Evolutionary conservation across 1,140 invertebrate species (phyloP), one percentile per base, ranked within the genome.

Genomic region (Diachasma alloeum): DNA sequence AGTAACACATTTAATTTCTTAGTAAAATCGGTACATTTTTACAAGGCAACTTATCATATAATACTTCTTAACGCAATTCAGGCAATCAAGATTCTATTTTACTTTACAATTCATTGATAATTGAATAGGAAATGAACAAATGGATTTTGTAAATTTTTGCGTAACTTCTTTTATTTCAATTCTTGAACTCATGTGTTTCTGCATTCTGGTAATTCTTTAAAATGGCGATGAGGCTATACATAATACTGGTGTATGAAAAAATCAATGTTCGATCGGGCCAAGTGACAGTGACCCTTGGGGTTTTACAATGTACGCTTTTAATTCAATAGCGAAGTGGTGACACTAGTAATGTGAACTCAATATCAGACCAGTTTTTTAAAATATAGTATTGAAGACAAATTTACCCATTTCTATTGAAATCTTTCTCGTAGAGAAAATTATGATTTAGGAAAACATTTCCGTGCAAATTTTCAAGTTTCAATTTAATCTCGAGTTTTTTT

Each of bases 11-110:
- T 84, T 84, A 84, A 84, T 84, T 84, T 84, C 83, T 83, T 82
- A 82, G 82, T 84, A 83, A 85, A 85, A 82, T 84, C 82, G 83
- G 80, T 85, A 85, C 83, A 85, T 85, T 84, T 85, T 84, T 85
- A 85, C 83, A 84, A 84, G 83, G 83, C 82, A 85, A 85, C 83
- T 85, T 85, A 85, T 83, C 67, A 80, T 85, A 84, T 79, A 83
- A 82, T 83, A 83, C 80, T 83, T 83, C 79, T 83, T 82, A 81
- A 84, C 81, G 69, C 83, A 83, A 83, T 84, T 53, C 75, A 79
- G 76, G 77, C 68, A 76, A 81, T 69, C 72, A 81, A 77, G 72
- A 63, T 81, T 66, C 37, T 81, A 78, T 31, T 70, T 72, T 24
- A 26, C 44, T 75, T 78, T 46, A 71, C 56, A 80, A 73, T 76